Conservation (phyloP, 2,797 vertebrate species). For the Sciurus vulgaris region DNA sequence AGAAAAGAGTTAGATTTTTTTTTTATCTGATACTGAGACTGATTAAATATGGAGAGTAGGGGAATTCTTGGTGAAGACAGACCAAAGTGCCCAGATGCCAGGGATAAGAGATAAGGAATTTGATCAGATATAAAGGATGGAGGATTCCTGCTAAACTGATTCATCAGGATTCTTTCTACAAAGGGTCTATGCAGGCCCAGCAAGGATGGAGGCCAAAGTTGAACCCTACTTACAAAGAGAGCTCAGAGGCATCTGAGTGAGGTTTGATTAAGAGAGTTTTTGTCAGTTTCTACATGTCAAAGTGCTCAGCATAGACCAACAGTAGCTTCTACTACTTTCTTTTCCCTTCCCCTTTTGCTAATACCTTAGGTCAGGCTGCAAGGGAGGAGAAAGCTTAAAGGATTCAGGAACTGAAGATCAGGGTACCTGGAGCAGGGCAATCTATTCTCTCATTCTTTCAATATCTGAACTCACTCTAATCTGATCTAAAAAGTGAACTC, state of each 20-base stretch:
- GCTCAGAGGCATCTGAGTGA: background rate
- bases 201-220: background rate
- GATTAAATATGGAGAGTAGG: too few relatives aligned
- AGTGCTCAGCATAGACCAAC: background rate
- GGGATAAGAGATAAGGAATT: background rate
- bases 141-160: background rate
- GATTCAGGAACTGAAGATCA: background rate
- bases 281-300: background rate
- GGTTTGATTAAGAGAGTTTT: background rate
- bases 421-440: background rate
- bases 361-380: too few relatives aligned
- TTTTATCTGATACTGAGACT: too few relatives aligned
- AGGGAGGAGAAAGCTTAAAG: background rate
- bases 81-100: background rate
- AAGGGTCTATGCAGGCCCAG: background rate
- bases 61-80: background rate
- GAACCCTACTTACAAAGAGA: background rate
- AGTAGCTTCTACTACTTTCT: background rate
- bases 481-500: too few relatives aligned
- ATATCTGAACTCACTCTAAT: too few relatives aligned
- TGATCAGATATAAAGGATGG: too few relatives aligned
- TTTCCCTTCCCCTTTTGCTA: background rate
- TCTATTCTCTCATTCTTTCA: too few relatives aligned
- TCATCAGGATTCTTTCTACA: background rate
- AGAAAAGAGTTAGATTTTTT: too few relatives aligned